phyloP scores from a whole-genome alignment of 2,888 invertebrate genomes.

The Seira ritae region DNA sequence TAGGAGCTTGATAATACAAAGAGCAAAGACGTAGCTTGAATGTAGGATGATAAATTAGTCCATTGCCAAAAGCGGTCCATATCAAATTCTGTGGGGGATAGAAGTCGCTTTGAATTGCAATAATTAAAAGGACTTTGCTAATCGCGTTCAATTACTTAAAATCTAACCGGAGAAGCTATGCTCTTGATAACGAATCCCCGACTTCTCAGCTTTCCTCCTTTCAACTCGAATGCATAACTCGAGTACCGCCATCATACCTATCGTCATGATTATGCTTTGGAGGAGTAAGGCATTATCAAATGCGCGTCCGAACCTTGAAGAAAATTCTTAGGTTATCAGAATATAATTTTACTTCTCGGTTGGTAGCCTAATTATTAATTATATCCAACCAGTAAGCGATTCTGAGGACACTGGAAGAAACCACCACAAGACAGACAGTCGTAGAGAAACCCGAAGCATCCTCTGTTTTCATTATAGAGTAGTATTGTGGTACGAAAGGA shows the following conservation, averaged over 20 bases:
- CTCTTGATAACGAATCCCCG: constrained; percentile 20
- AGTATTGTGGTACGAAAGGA: constrained; percentile 68
- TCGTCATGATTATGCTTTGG: constrained; percentile 61
- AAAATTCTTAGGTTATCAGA: too few species aligned
- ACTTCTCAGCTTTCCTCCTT: neutral
- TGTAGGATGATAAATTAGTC: constrained; percentile 62
- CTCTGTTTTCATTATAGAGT: constrained; percentile 42
- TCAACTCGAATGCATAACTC: constrained; percentile 62
- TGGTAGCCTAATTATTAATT: too few species aligned
- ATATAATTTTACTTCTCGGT: too few species aligned
- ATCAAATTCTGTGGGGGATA: constrained; percentile 50
- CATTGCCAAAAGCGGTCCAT: constrained; percentile 62
- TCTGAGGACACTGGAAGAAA: constrained; percentile 52
- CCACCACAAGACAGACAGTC: constrained; percentile 53
- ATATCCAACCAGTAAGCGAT: constrained; percentile 71
- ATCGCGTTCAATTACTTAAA: neutral
- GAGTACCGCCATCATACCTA: constrained; percentile 60
- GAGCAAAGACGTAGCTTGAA: constrained; percentile 51
- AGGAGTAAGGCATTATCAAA: constrained; percentile 58
- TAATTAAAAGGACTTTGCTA: neutral
- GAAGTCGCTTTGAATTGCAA: neutral
- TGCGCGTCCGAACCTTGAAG: constrained; percentile 60
- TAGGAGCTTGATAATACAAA: constrained; percentile 17
- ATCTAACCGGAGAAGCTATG: constrained; percentile 37
- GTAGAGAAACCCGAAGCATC: constrained; percentile 63